Evolutionary conservation across 2,797 vertebrate genomes (phyloP), one percentile per base, ranked within the genome.

Genomic region (Micrastur ruficollis): DNA sequence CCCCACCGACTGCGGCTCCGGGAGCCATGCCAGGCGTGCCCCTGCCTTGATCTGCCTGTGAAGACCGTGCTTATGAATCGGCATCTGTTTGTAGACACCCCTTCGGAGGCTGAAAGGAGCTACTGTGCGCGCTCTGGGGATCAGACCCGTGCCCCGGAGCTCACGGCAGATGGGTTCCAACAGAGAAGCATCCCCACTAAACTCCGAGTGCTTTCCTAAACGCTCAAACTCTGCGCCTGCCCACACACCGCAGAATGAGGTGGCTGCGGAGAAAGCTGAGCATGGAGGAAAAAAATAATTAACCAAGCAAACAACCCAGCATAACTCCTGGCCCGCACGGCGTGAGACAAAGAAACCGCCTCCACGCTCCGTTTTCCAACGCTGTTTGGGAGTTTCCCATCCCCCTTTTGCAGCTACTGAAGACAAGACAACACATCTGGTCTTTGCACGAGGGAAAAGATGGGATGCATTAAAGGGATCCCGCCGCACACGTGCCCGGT

Each of bases 401-500:
- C 62, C 67, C 38, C 10, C 32, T 10, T 14, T 0, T 8, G 56
- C 61, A 40, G 90, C 72, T 71, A 2, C 5, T 13, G 22, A 5
- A 46, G 85, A 2, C 72, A 10, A 23, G 11, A 13, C 14, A 20
- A 15, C 3, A 38, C n/a, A 6, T 11, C 70, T 40, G 72, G 32
- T 4, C 23, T 27, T 12, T 7, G 73, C 23, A 11, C 4, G 7
- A 62, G 61, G 56, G 42, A 70, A 29, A 40, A 42, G 40, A 42
- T 1, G 44, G 74, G 83, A 25, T 9, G 65, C 53, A 61, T 53
- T 2, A 6, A 19, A 6, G 31, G 2, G 50, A 40, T 11, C 66
- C 47, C 55, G 31, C 5, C 2, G 16, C 15, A 4, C 55, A 16
- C 1, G 15, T 2, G 25, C 18, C 38, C 9, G 2, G 32, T 2